A percentile compares a stretch with the other conserved stretches of the same genome.
Conservation (phyloP, 2,888 invertebrate genomes). For the Phoronis australis region DNA sequence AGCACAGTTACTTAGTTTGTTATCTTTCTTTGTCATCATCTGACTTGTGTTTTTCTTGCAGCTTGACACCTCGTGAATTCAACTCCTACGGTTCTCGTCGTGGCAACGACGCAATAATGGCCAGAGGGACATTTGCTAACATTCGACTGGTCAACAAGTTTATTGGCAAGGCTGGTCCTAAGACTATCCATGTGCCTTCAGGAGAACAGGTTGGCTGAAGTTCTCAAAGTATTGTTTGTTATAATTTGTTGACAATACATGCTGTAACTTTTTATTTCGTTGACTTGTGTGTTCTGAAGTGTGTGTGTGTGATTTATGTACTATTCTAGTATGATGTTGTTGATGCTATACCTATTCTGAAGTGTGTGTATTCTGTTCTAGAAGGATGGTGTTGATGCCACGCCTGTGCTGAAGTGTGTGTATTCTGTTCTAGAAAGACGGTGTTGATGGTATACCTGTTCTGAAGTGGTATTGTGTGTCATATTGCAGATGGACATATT, state of each 20-base stretch:
- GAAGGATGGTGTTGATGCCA: no score
- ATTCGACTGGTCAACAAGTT: conserved; percentile 87
- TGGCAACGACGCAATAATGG: conserved; percentile 97
- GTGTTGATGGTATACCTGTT: neutral
- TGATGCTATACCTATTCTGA: no score
- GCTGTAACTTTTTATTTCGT: no score
- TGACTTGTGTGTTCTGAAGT: no score
- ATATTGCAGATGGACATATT: conserved; percentile 75
- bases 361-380: no score
- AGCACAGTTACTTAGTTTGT: neutral
- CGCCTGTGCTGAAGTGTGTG: no score
- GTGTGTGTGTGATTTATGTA: no score
- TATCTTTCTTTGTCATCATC: neutral
- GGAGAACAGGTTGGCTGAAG: conserved; percentile 64
- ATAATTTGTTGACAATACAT: no score
- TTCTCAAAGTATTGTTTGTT: no score
- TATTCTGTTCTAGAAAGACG: no score
- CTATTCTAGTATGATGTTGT: no score
- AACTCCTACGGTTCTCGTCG: conserved; percentile 97
- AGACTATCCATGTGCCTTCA: conserved; percentile 80
- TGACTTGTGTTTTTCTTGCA: conserved; percentile 45
- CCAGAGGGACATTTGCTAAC: conserved; percentile 96
- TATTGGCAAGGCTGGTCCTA: conserved; percentile 62
- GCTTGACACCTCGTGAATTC: conserved; percentile 85
- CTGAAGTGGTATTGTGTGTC: conserved; percentile 1